Base-by-base conservation (phyloP, 1,140 invertebrate species). In the Tyrophagus putrescentiae region DNA sequence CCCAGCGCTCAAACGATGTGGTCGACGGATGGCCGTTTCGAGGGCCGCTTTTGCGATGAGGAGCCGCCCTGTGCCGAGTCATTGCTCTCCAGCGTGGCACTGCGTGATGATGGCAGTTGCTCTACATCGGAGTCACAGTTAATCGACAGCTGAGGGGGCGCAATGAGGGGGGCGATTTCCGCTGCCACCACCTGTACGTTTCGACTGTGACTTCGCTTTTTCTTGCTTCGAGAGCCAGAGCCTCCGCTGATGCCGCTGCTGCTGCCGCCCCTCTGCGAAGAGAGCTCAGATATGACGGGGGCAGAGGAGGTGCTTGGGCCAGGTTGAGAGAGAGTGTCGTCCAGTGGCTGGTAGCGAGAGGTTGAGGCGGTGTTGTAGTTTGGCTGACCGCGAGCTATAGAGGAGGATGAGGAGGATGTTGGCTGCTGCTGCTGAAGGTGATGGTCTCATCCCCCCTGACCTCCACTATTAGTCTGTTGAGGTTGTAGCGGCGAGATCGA, bases 101-200 rank as follows among this genome's bases (percentile, higher is more conserved):
- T 34, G 2, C n/a, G 21, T 31, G 52, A 3, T 13, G 18, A 31
- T 28, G 21, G 4, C 21, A 18, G 21, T 16, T 27, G 21, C 18
- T 21, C 23, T 23, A 27, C 28, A 27, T 56, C 52, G 29, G 34
- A 44, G 27, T 59, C 57, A 45, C 57, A 59, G 27, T 59, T 59
- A 45, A 59, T 42, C 4, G 57, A 59, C 13, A 59, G 27, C 32
- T 45, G 41, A 23, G 39, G 36, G 9, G 57, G 57, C 3, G 57
- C 57, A 16, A 59, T 59, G 13, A 59, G 25, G n/a, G 39, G 39
- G 1, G 41, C 16, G n/a, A 54, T 27, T 11, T 54, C 52, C 3
- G 52, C 52, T 11, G 25, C 25, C n/a, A 54, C 52, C 3, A 54
- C 25, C 25, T 54, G 52, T 25, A 54, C 25, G 27, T 32, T 54